Conservation (phyloP, 2,797 vertebrate genomes). For the Falco concolor region DNA sequence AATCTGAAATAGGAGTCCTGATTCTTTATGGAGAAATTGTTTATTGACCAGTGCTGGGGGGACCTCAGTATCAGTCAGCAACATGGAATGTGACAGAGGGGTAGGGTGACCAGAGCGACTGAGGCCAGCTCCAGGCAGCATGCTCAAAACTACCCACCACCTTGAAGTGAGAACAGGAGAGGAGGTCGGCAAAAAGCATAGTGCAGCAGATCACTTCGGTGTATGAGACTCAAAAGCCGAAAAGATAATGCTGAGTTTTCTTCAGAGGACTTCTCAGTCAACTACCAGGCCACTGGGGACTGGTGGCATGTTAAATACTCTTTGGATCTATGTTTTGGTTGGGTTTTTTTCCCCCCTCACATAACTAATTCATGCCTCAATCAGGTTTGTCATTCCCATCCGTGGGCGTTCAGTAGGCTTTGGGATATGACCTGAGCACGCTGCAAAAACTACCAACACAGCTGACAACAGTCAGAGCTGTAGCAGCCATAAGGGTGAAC, state of each 20-base stretch:
- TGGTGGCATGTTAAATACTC: background rate
- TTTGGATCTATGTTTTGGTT: background rate
- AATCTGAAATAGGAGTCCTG: background rate
- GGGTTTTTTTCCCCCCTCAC: rapidly evolving
- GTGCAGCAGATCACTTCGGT: background rate
- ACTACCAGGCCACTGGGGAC: background rate
- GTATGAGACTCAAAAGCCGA: background rate
- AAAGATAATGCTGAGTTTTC: background rate
- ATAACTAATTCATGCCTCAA: background rate
- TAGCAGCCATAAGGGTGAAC: background rate
- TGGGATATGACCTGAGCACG: background rate
- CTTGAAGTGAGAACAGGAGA: background rate
- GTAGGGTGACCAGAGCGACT: background rate
- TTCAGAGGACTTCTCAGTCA: background rate
- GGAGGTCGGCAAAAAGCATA: background rate
- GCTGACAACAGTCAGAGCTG: background rate
- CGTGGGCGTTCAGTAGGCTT: background rate
- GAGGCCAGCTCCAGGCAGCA: background rate
- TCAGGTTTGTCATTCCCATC: background rate
- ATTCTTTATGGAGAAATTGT: background rate
- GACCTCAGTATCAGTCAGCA: background rate
- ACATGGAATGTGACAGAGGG: background rate
- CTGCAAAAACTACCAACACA: background rate
- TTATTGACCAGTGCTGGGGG: background rate
- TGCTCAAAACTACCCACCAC: background rate